These are phyloP conservation scores for Chromobotia macracanthus DNA, from an alignment of 2,797 vertebrate species.

Conservation along the genomic window DNA sequence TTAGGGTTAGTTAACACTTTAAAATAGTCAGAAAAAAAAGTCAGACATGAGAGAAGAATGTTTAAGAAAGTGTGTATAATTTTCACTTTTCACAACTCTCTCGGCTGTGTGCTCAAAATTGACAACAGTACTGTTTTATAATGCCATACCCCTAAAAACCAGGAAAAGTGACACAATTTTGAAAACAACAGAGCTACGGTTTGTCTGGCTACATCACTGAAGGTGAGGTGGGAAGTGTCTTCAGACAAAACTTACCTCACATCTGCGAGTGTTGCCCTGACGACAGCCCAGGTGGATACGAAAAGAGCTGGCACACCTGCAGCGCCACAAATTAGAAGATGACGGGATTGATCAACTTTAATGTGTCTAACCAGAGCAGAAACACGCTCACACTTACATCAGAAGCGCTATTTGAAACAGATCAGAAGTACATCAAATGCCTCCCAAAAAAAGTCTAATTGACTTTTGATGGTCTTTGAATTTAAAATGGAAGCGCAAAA, in stretches of 20 bases:
- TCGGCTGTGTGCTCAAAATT: no score
- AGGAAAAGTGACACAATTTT: no score
- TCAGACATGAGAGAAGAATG: no score
- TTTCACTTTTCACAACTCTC: no score
- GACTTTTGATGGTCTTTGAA: not conserved
- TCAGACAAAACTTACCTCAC: constrained; percentile 74
- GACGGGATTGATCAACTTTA: constrained; percentile 21
- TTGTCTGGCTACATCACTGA: not conserved
- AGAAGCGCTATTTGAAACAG: not conserved
- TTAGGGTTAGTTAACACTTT: not conserved
- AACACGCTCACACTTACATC: not conserved
- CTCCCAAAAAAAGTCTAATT: not conserved
- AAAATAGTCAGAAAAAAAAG: no score
- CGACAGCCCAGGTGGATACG: constrained; percentile 83
- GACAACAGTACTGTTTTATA: no score
- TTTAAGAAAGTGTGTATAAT: no score
- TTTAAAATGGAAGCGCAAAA: not conserved
- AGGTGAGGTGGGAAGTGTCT: not conserved
- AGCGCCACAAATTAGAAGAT: constrained; percentile 56
- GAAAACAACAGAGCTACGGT: not conserved
- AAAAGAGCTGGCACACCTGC: constrained; percentile 87
- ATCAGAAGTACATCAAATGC: not conserved
- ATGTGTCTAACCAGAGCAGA: constrained; percentile 25
- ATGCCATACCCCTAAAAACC: no score
- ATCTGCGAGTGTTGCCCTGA: constrained; percentile 81